These are phyloP conservation scores for Eupithecia exiguata DNA, from an alignment of 2,888 invertebrate species.

Conservation along the genomic window DNA sequence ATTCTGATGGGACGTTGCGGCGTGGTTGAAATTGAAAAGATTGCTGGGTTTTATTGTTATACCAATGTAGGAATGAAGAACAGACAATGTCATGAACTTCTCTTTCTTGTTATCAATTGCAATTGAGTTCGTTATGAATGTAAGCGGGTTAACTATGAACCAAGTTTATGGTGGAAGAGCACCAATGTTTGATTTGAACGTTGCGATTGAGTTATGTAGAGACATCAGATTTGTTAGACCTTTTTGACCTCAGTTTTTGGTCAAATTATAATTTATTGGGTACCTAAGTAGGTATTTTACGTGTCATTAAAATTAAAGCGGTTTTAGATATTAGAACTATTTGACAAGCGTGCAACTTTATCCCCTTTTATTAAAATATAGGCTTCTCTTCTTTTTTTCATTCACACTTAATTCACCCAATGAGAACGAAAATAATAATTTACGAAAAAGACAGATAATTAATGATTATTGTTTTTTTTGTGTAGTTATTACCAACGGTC, in stretches of 20 bases:
- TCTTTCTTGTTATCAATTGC: neutral
- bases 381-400: too few species aligned
- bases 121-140: neutral
- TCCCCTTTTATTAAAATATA: conserved; percentile 44
- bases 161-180: too few species aligned
- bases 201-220: neutral
- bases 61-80: neutral
- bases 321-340: conserved; percentile 14
- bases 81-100: neutral
- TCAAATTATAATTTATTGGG: neutral
- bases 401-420: too few species aligned
- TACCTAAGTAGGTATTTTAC: neutral
- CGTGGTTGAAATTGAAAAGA: neutral
- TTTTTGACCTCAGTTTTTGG: neutral
- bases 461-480: neutral
- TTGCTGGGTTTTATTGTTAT: neutral
- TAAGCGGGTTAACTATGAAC: too few species aligned
- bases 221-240: neutral
- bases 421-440: neutral
- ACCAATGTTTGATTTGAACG: neutral
- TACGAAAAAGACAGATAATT: neutral
- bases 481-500: neutral
- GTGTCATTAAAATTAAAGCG: neutral
- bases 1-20: neutral
- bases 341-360: conserved; percentile 78